A percentile compares a stretch with the other conserved stretches of the same genome.
Evolutionary conservation across 2,113 vertebrate species (phyloP).

Genomic region (Megaceryle torquata): DNA sequence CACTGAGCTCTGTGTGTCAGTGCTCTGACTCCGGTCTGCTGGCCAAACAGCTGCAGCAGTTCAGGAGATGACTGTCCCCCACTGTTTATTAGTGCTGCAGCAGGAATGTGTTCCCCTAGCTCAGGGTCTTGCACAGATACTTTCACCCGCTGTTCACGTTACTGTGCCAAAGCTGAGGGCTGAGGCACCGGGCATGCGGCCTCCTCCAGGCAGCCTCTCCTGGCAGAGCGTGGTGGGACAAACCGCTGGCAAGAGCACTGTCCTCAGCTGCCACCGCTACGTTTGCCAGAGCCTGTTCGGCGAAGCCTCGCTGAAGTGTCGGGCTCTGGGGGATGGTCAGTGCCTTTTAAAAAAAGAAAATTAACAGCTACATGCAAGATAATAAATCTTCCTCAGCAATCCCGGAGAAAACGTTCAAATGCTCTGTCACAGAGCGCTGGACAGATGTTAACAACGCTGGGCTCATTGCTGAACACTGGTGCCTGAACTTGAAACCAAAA

Average conservation of each 20-base stretch:
- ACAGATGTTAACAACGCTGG: background rate
- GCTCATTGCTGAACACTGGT: background rate
- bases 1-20: background rate
- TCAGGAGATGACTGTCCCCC: background rate
- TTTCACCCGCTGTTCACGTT: background rate
- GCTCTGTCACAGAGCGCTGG: background rate
- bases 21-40: background rate
- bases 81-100: background rate
- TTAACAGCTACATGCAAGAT: background rate
- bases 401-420: rapidly evolving
- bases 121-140: background rate
- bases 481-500: background rate
- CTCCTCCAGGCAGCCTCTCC: background rate
- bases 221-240: background rate
- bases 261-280: background rate
- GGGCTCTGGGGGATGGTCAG: background rate
- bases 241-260: rapidly evolving
- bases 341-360: background rate
- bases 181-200: rapidly evolving
- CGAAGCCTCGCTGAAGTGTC: background rate
- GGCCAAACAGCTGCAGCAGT: background rate
- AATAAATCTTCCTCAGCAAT: background rate
- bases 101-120: background rate
- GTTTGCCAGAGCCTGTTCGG: background rate
- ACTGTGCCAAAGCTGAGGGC: rapidly evolving